A percentile compares a stretch with the other conserved stretches of the same genome.
Evolutionary conservation across 2,797 vertebrate species (phyloP).

Genomic region (Coregonus suidteri): DNA sequence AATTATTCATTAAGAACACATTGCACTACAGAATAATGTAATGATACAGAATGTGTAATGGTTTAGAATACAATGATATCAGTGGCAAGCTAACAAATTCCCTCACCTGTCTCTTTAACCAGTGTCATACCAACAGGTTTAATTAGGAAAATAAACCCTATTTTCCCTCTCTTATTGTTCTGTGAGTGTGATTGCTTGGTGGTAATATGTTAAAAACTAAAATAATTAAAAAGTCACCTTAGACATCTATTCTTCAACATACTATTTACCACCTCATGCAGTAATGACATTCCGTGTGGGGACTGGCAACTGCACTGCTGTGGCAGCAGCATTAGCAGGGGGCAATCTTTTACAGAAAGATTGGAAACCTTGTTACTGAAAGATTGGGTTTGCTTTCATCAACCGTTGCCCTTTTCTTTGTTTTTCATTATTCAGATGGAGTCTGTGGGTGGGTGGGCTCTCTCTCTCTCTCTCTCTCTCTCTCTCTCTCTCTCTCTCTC

Average conservation of each 20-base stretch:
- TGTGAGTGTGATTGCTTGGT: conserved; percentile 36
- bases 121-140: conserved; percentile 41
- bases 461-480: no score
- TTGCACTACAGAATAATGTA: not conserved
- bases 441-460: conserved; percentile 33
- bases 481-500: no score
- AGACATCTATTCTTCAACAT: conserved; percentile 37
- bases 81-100: conserved; percentile 15
- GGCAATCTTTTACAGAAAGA: conserved; percentile 53
- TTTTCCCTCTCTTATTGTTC: conserved; percentile 11
- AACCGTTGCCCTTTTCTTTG: conserved; percentile 65
- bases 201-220: conserved; percentile 21
- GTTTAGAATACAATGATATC: not conserved
- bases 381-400: conserved; percentile 67
- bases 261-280: conserved; percentile 12
- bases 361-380: conserved; percentile 39
- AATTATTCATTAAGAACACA: not conserved
- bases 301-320: not conserved
- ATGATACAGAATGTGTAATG: no score
- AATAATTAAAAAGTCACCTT: conserved; percentile 7
- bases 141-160: conserved; percentile 20
- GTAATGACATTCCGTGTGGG: conserved; percentile 24
- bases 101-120: conserved; percentile 14
- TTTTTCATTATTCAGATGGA: conserved; percentile 69
- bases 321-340: not conserved